Base-by-base conservation (phyloP, 2,113 vertebrate species). In the Zosterops japonicus region DNA sequence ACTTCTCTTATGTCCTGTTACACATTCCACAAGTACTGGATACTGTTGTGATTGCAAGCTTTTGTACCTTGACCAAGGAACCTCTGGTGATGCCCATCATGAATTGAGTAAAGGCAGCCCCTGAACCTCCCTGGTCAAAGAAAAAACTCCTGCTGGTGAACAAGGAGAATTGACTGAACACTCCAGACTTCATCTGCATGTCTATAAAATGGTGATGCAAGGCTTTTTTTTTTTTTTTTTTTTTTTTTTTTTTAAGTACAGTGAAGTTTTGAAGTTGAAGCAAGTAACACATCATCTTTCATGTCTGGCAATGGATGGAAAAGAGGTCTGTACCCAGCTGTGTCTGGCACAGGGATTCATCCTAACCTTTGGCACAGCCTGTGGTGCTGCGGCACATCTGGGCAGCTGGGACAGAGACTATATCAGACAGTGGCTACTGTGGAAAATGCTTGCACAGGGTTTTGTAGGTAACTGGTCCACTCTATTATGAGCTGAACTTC, bases 11-110 rank as follows among this genome's bases (percentile, higher is more conserved):
- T 76, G 35, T 70, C 63, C 47, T 83, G n/a, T 52, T 24, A 50
- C 14, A 18, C 0, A 0, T 71, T 72, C 8, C 21, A 33, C 29
- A 31, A 35, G 14, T 21, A 22, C 14, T 20, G 36, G 25, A 11
- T 17, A 18, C 31, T 55, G 29, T 22, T 72, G 12, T 47, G 49
- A 35, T 10, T 64, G 6, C 47, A 49, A 83, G 24, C 22, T 49
- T 67, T 64, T 28, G 29, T 67, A 46, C 22, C 25, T 59, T 70
- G 46, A 36, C 28, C 42, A 15, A 28, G 25, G 69, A 82, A 31
- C 13, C 6, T 67, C 31, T 75, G 35, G 12, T 63, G 55, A 61
- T 7, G 81, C 2, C 6, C 11, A 24, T 33, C 42, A 31, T 6
- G 9, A 89, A 74, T 11, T 27, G 64, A 65, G 33, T 10, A 65